These are phyloP conservation scores for Limnephilus marmoratus DNA, from an alignment of 2,888 invertebrate genomes.

Conservation along the genomic window DNA sequence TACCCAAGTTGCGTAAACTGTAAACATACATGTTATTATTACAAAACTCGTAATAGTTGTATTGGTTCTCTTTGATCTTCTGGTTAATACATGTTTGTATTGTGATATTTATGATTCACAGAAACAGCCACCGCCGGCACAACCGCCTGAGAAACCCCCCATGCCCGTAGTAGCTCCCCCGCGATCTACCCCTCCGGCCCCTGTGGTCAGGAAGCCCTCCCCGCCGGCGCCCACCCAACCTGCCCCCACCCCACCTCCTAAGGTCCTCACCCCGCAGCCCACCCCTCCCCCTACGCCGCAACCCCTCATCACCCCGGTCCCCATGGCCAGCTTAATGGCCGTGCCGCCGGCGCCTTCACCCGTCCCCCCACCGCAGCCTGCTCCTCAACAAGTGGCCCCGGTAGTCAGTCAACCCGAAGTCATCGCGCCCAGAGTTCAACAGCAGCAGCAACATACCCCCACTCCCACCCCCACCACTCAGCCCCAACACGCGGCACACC, in stretches of 20 bases:
- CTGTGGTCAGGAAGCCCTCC: constrained; percentile 65
- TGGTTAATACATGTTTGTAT: not conserved
- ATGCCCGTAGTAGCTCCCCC: constrained; percentile 67
- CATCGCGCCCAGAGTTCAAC: not conserved
- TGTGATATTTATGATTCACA: constrained; percentile 43
- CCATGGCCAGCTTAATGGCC: constrained; percentile 62
- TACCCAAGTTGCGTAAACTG: not conserved
- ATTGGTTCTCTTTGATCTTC: not conserved
- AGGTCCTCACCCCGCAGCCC: constrained; percentile 71
- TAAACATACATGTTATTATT: not conserved
- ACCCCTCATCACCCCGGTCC: constrained; percentile 63
- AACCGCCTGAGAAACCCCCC: constrained; percentile 66
- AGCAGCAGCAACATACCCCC: not conserved
- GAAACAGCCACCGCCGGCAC: constrained; percentile 57
- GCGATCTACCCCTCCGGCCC: constrained; percentile 63
- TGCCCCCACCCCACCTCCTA: constrained; percentile 70
- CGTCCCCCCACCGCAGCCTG: not conserved
- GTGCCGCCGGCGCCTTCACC: constrained; percentile 54
- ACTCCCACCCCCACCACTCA: not conserved
- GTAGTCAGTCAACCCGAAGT: constrained; percentile 15
- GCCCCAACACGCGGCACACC: not conserved
- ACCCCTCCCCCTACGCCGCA: constrained; percentile 67
- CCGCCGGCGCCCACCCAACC: constrained; percentile 68
- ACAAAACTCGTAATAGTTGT: not conserved
- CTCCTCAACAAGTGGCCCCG: constrained; percentile 2